Evolutionary conservation across 2,888 invertebrate species (phyloP).

Genomic region (Luperina nickerlii): DNA sequence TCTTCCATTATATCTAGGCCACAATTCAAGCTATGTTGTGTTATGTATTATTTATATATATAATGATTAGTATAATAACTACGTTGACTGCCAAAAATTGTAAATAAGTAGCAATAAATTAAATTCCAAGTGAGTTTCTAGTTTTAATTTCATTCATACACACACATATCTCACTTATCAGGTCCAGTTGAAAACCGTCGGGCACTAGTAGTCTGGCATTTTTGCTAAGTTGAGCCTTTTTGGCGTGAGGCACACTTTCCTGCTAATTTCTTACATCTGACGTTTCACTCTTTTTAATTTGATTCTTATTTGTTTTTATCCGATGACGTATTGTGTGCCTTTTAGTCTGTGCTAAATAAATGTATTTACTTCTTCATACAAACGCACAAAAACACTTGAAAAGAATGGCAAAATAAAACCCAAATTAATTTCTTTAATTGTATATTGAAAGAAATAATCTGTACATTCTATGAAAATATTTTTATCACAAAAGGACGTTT

Average conservation of each 20-base stretch:
- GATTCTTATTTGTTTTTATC: neutral
- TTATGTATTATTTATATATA: conserved; percentile 11
- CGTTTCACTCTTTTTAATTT: no score
- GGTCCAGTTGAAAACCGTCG: no score
- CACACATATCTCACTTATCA: no score
- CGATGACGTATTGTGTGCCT: neutral
- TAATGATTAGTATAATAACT: conserved; percentile 20
- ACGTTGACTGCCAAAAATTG: conserved; percentile 59
- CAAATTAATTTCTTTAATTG: conserved; percentile 74
- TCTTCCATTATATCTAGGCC: neutral
- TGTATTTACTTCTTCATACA: neutral
- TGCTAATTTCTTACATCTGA: neutral
- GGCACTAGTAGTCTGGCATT: neutral
- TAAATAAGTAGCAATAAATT: conserved; percentile 62
- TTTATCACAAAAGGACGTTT: conserved; percentile 89
- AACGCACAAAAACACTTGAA: neutral
- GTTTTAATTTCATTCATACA: no score
- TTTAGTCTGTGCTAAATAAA: neutral
- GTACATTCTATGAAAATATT: conserved; percentile 88
- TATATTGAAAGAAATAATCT: conserved; percentile 89
- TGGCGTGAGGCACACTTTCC: neutral
- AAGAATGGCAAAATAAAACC: conserved; percentile 57
- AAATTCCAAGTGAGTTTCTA: conserved; percentile 7
- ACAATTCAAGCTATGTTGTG: neutral
- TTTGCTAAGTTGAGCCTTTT: neutral